Conservation (phyloP, 2,113 vertebrate species). For the Ursus arctos region DNA sequence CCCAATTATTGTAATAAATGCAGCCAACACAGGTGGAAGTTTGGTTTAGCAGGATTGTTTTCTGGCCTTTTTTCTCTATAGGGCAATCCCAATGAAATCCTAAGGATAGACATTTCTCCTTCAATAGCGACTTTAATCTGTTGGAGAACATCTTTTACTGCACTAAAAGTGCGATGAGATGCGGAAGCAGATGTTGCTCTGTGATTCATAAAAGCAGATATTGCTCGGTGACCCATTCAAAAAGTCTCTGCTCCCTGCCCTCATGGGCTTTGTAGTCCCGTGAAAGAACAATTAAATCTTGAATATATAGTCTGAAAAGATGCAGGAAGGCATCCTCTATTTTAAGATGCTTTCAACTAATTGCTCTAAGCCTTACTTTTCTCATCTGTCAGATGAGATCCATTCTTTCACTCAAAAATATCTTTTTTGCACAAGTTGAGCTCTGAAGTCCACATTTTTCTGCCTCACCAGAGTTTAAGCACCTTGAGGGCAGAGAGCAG, state of each 20-base stretch:
- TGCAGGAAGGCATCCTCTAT: not conserved
- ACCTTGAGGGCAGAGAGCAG: slow-evolving; percentile 11
- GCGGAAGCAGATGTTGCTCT: not conserved
- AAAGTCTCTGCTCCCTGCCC: not conserved
- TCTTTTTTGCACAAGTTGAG: not conserved
- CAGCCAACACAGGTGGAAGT: not conserved
- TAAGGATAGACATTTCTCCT: not conserved
- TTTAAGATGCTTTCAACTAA: not conserved
- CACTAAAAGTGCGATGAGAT: not conserved
- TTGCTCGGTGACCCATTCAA: not conserved
- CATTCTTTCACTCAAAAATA: slow-evolving; percentile 21
- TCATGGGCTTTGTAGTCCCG: not conserved
- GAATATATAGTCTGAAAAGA: not conserved
- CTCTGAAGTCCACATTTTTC: not conserved
- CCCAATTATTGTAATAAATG: not conserved
- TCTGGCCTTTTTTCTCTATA: not conserved
- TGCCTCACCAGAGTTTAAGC: not conserved
- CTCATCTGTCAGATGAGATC: not conserved
- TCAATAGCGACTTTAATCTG: not conserved
- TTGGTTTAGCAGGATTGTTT: not conserved
- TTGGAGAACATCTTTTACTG: not conserved
- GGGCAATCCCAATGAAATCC: not conserved
- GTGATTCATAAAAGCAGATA: not conserved
- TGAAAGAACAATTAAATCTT: not conserved
- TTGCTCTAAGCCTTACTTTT: not conserved